Evolutionary conservation across 2,113 vertebrate genomes (phyloP), one percentile per base, ranked within the genome.

Genomic region (Meleagris gallopavo): DNA sequence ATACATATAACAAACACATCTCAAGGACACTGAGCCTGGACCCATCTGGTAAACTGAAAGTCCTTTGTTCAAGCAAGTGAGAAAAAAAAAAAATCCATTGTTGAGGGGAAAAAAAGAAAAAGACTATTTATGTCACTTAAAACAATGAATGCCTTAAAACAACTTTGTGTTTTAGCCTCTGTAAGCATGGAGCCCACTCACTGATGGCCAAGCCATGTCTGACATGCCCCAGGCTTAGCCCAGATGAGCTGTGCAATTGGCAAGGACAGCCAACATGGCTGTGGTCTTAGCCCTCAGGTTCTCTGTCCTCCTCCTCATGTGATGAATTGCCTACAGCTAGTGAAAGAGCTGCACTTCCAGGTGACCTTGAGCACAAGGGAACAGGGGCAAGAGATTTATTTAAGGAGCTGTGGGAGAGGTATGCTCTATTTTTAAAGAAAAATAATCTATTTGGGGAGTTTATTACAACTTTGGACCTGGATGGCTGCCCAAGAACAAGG

Each of bases 361-460:
- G 45, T 58, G 90, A 95, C 94, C 93, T 95, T 94, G 73, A 84
- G 57, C 46, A 65, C 57, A 32, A 73, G 8, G 81, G 66, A 94
- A 78, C 4, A 84, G 90, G 65, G 19, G 57, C 71, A 38, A 75
- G 73, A 48, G 70, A 86, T 81, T 81, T 93, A 86, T 96, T 94
- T 91, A 64, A 95, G 58, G 94, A 90, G 25, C 22, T 4, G 9
- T 14, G 25, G 55, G 41, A 83, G 67, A 13, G 3, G 3, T 10
- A 21, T 29, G 61, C 36, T 86, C 83, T 84, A 95, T 95, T 94
- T 97, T 90, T 79, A 86, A 91, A 84, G 66, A 50, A 88, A 88
- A 93, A 83, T 2, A 81, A 88, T 89, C 65, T 4, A 41, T 94
- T 83, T 78, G 0, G 13, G 45, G 67, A 34, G 18, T 92, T 86